Conservation (phyloP, 2,113 vertebrate genomes). For the Dipodomys ordii region DNA sequence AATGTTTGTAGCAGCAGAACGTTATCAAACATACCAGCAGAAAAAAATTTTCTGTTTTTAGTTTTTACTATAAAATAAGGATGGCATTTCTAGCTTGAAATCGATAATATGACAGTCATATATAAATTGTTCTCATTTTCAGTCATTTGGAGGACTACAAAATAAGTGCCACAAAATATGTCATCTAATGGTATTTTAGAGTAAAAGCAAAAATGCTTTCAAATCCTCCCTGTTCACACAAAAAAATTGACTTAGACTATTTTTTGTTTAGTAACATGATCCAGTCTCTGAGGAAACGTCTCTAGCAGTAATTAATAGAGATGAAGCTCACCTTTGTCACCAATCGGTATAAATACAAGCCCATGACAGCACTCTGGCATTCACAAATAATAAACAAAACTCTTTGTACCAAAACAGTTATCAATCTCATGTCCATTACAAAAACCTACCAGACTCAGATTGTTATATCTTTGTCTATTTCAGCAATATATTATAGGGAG, state of each 20-base stretch:
- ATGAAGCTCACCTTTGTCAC: background rate
- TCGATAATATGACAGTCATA: background rate
- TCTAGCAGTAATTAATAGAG: slow-evolving; percentile 13
- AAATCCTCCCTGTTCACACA: background rate
- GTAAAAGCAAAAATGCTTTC: background rate
- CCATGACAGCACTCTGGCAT: background rate
- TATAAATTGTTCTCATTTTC: slow-evolving; percentile 33
- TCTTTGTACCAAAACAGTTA: background rate
- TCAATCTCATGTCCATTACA: background rate
- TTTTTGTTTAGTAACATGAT: background rate
- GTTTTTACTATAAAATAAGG: background rate
- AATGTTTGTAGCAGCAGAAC: background rate
- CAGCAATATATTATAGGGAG: background rate
- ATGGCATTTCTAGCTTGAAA: background rate
- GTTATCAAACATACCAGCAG: background rate
- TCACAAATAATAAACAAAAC: background rate
- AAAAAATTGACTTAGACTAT: background rate
- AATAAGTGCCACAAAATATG: background rate
- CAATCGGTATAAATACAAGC: background rate
- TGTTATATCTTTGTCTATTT: background rate
- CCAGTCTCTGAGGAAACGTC: background rate
- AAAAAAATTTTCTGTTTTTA: background rate
- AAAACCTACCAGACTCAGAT: background rate
- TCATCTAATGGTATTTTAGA: background rate
- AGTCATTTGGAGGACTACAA: background rate